Conservation (phyloP, 2,797 vertebrate species). For the Spondyliosoma cantharus region DNA sequence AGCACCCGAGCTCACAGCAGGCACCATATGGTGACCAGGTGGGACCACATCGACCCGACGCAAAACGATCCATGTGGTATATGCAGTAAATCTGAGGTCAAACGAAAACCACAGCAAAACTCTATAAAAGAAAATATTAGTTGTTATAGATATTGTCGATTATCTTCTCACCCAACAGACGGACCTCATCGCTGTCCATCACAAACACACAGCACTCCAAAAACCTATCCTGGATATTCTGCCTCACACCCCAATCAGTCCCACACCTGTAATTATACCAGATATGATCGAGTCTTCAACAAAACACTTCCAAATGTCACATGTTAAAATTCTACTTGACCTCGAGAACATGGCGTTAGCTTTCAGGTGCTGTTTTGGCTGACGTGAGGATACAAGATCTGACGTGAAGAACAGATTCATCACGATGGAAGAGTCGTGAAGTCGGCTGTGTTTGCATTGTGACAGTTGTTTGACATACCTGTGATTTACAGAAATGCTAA, state of each 20-base stretch:
- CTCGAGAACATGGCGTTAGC: background rate
- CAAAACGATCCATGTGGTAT: background rate
- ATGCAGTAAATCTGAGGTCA: conserved; percentile 10
- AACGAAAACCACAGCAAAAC: background rate
- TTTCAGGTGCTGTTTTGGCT: too few relatives aligned
- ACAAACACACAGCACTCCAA: background rate
- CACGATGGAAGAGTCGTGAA: too few relatives aligned
- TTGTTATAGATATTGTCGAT: background rate
- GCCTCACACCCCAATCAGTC: background rate
- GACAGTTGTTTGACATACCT: too few relatives aligned
- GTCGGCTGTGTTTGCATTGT: too few relatives aligned
- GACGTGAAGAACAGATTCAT: too few relatives aligned
- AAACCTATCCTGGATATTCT: background rate
- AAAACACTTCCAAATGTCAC: too few relatives aligned
- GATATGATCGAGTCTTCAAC: too few relatives aligned
- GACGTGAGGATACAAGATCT: background rate
- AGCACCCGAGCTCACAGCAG: conserved; percentile 27
- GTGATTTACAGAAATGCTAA: too few relatives aligned
- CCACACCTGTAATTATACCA: too few relatives aligned
- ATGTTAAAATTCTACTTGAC: too few relatives aligned
- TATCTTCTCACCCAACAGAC: background rate
- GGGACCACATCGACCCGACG: conserved; percentile 3
- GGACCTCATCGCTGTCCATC: too few relatives aligned
- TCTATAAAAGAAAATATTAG: background rate
- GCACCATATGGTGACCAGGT: conserved; percentile 42